Base-by-base conservation (phyloP, 2,797 vertebrate species). In the Heterohyrax brucei region DNA sequence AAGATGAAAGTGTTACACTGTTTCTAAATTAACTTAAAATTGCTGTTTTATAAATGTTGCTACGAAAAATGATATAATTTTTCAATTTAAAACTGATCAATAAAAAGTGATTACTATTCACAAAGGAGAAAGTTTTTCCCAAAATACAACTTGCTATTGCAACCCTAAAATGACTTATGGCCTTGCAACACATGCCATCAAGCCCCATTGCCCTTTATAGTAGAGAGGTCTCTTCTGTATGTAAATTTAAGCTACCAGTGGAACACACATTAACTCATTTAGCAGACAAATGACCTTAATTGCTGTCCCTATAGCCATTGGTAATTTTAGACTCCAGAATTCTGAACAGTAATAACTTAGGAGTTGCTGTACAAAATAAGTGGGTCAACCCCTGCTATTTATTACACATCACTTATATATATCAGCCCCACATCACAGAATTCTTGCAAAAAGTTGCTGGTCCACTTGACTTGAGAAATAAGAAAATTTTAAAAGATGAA, bases 261-360 rank as follows among this genome's bases (percentile, higher is more conserved):
- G 96, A 98, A 98, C 94, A 97, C 96, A 96, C 68, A 91, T 61
- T 96, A 95, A 96, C 93, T 98, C 97, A 97, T 98, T 98, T 97
- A 92, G 93, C 98, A 98, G 98, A 98, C 83, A 80, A 97, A 98
- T 97, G 96, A 89, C 88, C 88, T 97, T 98, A 98, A 98, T 97
- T 97, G 98, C 93, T 97, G 61, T 10, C 97, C 96, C 98, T 97
- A 96, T 81, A 84, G 87, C 94, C 87, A 80, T 19, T 97, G 98
- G 97, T 98, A 98, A 98, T 98, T 98, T 98, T 75, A 97, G 97
- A 96, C 96, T 97, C 91, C 94, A 83, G 92, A 62, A 81, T 97
- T 96, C 93, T 96, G 97, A 98, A 98, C 94, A 98, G 89, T 39
- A 98, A 78, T 93, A 98, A 98, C 91, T 0, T 0, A 0, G 44